Base-by-base conservation (phyloP, 2,113 vertebrate genomes). In the Maylandia zebra region DNA sequence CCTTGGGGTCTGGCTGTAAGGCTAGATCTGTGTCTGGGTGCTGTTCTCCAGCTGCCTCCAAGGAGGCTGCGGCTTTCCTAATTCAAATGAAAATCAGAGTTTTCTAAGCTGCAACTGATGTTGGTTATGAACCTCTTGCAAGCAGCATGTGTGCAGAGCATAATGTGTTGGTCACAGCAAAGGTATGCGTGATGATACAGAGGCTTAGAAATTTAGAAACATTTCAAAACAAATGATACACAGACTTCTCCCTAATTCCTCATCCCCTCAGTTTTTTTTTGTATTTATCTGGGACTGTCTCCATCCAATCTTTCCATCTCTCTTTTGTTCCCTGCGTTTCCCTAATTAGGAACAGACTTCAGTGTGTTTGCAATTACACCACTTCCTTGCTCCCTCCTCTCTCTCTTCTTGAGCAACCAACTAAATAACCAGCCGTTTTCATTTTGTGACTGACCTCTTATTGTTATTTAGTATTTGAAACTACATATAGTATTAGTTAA, bases 321-420 rank as follows among this genome's bases (percentile, higher is more conserved):
- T 69, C 92, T 93, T 93, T 92, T 92, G 86, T 91, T 92, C 89
- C 91, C 83, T 71, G 88, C 43, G 43, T 90, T 90, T 87, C 89
- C 86, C 76, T 96, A 96, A 97, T 96, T 92, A 95, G 92, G 92
- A 95, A 92, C 96, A 96, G 96, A 93, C 90, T 86, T 81, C 57
- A 79, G 95, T 93, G 95, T 95, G 93, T 94, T 95, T 95, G 93
- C 94, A 96, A 96, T 96, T 96, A 96, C 92, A 78, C 89, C 85
- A 91, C 95, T 96, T 96, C 95, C 95, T 96, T 87, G 30, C 93
- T 91, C 90, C 92, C 85, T 88, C 50, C 57, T 83, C 38, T 71
- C 61, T 57, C 81, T 86, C 86, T 52, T 86, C 89, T 83, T 83
- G 66, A 89, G 91, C 83, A 89, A 89, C 64, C 81, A 61, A 83